A percentile compares a stretch with the other conserved stretches of the same genome.
phyloP scores from a whole-genome alignment of 2,113 vertebrate genomes.

The Eulacestoma nigropectus region DNA sequence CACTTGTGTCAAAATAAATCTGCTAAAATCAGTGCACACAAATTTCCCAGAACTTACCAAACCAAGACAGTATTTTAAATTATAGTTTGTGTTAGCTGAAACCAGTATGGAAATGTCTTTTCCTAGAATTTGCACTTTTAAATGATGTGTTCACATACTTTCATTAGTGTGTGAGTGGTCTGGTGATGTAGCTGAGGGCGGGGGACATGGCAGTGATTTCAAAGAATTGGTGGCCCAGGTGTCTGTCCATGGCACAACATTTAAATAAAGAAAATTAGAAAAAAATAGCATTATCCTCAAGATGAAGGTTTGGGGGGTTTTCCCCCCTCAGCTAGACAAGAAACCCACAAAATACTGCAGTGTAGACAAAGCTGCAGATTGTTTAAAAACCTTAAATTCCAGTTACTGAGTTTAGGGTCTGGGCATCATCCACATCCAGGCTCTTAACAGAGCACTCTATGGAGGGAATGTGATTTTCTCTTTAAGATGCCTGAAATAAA shows the following conservation, averaged over 20 bases:
- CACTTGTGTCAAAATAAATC: not conserved
- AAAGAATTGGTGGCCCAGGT: not conserved
- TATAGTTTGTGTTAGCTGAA: not conserved
- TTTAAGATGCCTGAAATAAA: not conserved
- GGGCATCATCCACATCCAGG: not conserved
- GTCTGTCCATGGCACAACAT: accelerated
- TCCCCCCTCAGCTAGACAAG: not conserved
- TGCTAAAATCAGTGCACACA: not conserved
- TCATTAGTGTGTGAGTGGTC: not conserved
- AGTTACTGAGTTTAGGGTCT: not conserved
- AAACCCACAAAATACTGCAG: not conserved
- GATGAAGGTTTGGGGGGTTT: accelerated
- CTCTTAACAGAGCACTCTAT: not conserved
- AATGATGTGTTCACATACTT: not conserved
- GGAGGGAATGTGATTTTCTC: not conserved
- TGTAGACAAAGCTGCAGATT: not conserved
- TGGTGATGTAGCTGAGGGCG: not conserved
- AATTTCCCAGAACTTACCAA: not conserved
- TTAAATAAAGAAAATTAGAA: not conserved
- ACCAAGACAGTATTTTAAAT: not conserved
- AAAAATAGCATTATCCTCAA: not conserved
- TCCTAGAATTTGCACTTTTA: not conserved
- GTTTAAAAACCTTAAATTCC: not conserved
- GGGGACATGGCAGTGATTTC: not conserved
- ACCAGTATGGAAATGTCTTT: not conserved